Evolutionary conservation across 2,797 vertebrate genomes (phyloP).

Genomic region (Adrianichthys oophorus): DNA sequence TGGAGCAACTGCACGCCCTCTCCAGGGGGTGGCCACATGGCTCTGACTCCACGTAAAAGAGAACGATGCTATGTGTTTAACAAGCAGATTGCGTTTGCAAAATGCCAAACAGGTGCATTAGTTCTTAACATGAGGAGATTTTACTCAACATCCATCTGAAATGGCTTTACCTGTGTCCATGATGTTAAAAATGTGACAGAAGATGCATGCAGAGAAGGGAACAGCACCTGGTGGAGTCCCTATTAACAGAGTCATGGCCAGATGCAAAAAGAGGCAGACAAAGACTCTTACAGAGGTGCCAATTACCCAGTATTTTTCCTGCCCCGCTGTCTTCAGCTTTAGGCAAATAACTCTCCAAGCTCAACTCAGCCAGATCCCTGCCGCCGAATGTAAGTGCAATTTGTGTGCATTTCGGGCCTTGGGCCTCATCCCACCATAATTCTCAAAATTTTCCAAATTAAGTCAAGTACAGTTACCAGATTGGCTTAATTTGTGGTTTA

Average conservation of each 20-base stretch:
- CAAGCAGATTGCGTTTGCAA: no score
- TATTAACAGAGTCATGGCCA: slow-evolving; percentile 48
- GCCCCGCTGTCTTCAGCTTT: background rate
- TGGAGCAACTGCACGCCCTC: slow-evolving; percentile 79
- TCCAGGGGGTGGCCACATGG: slow-evolving; percentile 84
- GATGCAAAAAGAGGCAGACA: slow-evolving; percentile 20
- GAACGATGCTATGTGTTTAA: no score
- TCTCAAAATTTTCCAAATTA: slow-evolving; percentile 11
- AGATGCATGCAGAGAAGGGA: slow-evolving; percentile 10
- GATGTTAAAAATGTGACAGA: slow-evolving; percentile 20
- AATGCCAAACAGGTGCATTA: no score
- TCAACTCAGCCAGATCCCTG: no score
- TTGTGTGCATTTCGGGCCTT: slow-evolving; percentile 14
- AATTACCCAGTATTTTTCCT: slow-evolving; percentile 31
- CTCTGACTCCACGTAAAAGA: slow-evolving; percentile 18
- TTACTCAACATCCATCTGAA: slow-evolving; percentile 3
- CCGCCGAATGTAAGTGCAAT: background rate
- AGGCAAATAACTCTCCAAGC: background rate
- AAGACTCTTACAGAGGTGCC: slow-evolving; percentile 8
- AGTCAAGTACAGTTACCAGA: background rate
- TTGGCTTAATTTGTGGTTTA: slow-evolving; percentile 25
- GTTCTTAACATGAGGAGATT: background rate
- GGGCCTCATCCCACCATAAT: slow-evolving; percentile 5
- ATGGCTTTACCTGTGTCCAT: slow-evolving; percentile 10
- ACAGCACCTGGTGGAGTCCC: slow-evolving; percentile 48